Evolutionary conservation across 1,140 invertebrate genomes (phyloP).

Genomic region (Drosophila ohnishii): DNA sequence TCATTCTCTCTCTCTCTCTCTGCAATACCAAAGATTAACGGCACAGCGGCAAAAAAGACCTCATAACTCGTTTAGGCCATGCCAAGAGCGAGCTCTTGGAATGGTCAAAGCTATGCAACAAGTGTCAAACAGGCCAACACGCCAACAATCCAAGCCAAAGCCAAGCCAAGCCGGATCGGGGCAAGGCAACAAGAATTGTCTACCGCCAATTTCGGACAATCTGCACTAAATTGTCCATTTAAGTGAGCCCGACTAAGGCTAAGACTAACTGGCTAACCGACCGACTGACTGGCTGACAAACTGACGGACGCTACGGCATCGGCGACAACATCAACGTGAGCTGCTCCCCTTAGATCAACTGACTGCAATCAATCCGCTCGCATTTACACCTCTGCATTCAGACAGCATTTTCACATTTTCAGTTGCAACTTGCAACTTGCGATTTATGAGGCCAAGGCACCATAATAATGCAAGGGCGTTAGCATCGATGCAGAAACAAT

Average conservation of each 20-base stretch:
- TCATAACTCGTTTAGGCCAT: slow-evolving; percentile 58
- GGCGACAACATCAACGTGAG: slow-evolving; percentile 5
- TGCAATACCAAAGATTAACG: slow-evolving; percentile 41
- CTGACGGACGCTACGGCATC: too few species aligned
- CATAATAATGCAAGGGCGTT: slow-evolving; percentile 69
- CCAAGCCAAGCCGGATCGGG: slow-evolving; percentile 42
- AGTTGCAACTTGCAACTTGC: slow-evolving; percentile 10
- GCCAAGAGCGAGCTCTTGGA: slow-evolving; percentile 55
- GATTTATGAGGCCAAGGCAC: slow-evolving; percentile 76
- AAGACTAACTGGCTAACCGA: slow-evolving; percentile 13
- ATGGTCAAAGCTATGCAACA: slow-evolving; percentile 74
- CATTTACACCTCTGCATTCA: slow-evolving; percentile 64
- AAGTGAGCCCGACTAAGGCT: slow-evolving; percentile 57
- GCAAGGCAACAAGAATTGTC: slow-evolving; percentile 57
- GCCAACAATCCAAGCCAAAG: slow-evolving; percentile 22
- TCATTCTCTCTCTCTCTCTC: neutral
- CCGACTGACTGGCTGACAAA: slow-evolving; percentile 10
- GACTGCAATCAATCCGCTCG: slow-evolving; percentile 72
- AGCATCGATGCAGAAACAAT: slow-evolving; percentile 72
- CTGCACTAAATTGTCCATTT: slow-evolving; percentile 80
- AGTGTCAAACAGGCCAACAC: slow-evolving; percentile 54
- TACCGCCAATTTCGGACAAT: slow-evolving; percentile 72
- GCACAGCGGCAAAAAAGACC: slow-evolving; percentile 38
- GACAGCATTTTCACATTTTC: slow-evolving; percentile 20
- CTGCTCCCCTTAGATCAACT: slow-evolving; percentile 51